These are phyloP conservation scores for Sarotherodon lohbergeri DNA, from an alignment of 2,113 vertebrate genomes.

Conservation along the genomic window DNA sequence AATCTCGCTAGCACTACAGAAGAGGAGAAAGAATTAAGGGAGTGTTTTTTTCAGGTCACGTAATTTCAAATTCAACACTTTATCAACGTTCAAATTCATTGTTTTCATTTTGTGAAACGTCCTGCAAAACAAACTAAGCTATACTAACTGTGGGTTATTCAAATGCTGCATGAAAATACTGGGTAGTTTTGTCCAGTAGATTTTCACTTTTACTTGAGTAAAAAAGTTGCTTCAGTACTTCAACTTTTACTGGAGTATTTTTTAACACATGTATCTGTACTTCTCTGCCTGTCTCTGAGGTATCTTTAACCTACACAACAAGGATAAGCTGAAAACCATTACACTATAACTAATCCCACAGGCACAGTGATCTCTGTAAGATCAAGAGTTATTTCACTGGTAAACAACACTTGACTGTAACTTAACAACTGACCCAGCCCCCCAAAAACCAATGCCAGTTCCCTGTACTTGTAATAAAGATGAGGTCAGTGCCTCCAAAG, in stretches of 20 bases:
- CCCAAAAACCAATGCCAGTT: background rate
- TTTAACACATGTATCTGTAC: background rate
- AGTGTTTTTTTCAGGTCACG: background rate
- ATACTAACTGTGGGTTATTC: background rate
- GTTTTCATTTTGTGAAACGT: background rate
- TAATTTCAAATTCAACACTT: background rate
- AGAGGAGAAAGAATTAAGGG: background rate
- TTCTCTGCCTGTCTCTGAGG: background rate
- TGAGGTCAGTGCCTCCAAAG: conserved; percentile 25
- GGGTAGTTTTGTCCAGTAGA: background rate
- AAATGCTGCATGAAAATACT: background rate
- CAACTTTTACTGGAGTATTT: background rate
- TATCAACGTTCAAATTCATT: background rate
- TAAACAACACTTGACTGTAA: background rate
- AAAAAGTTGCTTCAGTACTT: background rate
- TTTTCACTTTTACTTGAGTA: background rate
- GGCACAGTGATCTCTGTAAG: background rate
- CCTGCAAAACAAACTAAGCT: background rate
- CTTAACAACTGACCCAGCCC: background rate
- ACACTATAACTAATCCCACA: background rate
- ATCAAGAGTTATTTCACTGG: background rate
- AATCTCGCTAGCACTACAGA: background rate
- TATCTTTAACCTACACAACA: background rate
- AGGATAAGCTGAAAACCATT: background rate
- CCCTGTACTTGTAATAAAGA: background rate